phyloP scores from a whole-genome alignment of 2,797 vertebrate species.

The Pitangus sulphuratus region DNA sequence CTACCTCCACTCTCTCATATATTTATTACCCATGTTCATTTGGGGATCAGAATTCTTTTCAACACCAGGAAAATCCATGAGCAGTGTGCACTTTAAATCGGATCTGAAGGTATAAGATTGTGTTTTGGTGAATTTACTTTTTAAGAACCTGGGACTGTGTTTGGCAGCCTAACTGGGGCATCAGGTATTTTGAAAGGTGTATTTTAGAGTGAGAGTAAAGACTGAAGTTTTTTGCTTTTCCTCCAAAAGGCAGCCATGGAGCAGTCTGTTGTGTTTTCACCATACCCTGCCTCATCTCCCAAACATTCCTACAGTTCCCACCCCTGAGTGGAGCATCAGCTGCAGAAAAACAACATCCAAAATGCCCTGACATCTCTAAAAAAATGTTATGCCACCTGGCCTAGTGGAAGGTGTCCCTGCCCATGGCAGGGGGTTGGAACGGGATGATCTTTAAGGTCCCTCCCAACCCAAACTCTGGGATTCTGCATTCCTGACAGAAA shows the following conservation, averaged over 20 bases:
- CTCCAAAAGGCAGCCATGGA: neutral
- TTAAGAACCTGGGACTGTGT: neutral
- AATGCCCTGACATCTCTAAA: neutral
- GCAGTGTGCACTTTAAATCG: neutral
- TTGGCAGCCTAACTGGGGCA: neutral
- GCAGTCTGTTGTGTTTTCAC: neutral
- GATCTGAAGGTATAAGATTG: rapidly evolving
- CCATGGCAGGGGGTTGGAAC: neutral
- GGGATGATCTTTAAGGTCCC: neutral
- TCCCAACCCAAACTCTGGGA: neutral
- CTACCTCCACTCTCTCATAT: neutral
- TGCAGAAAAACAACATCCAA: neutral
- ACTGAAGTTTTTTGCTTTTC: no score
- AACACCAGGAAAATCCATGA: rapidly evolving
- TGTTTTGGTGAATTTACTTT: neutral
- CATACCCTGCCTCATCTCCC: neutral
- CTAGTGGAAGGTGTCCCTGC: neutral
- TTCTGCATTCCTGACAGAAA: neutral
- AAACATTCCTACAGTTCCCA: rapidly evolving
- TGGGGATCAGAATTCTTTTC: neutral
- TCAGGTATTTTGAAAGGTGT: neutral
- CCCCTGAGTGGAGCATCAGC: neutral
- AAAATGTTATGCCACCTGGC: neutral
- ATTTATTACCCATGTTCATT: rapidly evolving
- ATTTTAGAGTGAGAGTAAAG: neutral